Base-by-base conservation (phyloP, 2,888 invertebrate genomes). In the Argyresthia albistria region DNA sequence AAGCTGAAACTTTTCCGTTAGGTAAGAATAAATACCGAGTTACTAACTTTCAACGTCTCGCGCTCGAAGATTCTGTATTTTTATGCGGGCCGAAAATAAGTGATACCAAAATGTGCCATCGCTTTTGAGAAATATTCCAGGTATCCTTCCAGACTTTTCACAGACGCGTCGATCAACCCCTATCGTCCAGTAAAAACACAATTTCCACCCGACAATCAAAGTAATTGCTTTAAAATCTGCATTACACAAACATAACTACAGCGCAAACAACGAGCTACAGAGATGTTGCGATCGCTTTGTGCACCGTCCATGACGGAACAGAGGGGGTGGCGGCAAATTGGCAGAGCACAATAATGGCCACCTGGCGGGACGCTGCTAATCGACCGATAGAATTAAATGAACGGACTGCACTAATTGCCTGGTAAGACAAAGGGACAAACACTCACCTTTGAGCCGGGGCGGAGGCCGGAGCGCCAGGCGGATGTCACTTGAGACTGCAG, bases 371-470 rank as follows among this genome's bases (percentile, higher is more conserved):
- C 69, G 69, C 75, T 76, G 74, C 79, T 86, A 86, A 87, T 87
- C 86, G 86, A 84, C 78, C 84, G 83, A 83, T 84, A 82, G 81
- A 82, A 86, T 87, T 86, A 86, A 86, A 84, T 80, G 84, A 84
- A 84, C 86, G 82, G 82, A 75, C 78, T 74, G 76, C 76, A 82
- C 82, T 87, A 87, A 87, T 87, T 87, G 86, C 70, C 78, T 71
- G 69, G 80, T 80, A 86, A 87, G 86, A 84, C 84, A 86, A 86
- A 84, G 86, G 81, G 79, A 76, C 84, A 84, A 86, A 86, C 86
- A 87, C 75, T 82, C 80, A 45, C 49, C 55, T 52, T 52, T 52
- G 37, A 43, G 43, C 25, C 25, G 46, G 42, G 16, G 25, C 25
- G 25, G 25, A 25, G 25, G 16, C 35, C 48, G 43, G 43, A 36